These are phyloP conservation scores for Tinea pellionella DNA, from an alignment of 2,888 invertebrate species.

Conservation along the genomic window DNA sequence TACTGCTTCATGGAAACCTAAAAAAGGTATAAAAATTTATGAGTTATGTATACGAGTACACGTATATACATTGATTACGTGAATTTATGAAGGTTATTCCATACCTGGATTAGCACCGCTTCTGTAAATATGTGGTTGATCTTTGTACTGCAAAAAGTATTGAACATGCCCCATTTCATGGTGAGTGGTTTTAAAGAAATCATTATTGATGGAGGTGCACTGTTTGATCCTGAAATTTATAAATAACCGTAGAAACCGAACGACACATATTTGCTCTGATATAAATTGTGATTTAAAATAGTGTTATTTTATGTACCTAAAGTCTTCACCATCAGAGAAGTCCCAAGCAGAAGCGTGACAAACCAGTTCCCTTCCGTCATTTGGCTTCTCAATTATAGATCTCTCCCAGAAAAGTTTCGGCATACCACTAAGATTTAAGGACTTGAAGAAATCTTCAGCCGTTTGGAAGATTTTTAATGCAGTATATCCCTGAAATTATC, in stretches of 20 bases:
- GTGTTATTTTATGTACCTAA: constrained; percentile 63
- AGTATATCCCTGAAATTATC: constrained; percentile 74
- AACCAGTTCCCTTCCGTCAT: constrained; percentile 76
- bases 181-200: constrained; percentile 74
- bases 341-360: constrained; percentile 96
- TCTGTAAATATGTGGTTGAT: constrained; percentile 77
- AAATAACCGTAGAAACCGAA: constrained; percentile 49
- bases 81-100: neutral
- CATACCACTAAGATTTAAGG: constrained; percentile 81
- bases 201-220: constrained; percentile 67
- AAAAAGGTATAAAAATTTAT: neutral
- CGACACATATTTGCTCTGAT: constrained; percentile 75
- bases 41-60: too few relatives aligned
- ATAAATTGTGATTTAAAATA: constrained; percentile 65
- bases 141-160: constrained; percentile 80
- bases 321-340: constrained; percentile 83
- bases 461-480: constrained; percentile 81
- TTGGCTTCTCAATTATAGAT: constrained; percentile 85
- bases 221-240: constrained; percentile 65
- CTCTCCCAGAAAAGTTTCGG: constrained; percentile 85
- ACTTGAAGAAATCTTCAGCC: constrained; percentile 87
- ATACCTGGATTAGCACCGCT: constrained; percentile 76
- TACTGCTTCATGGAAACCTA: constrained; percentile 81
- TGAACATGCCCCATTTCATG: constrained; percentile 88
- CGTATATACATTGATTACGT: too few relatives aligned